Evolutionary conservation across 2,113 vertebrate species (phyloP).

Genomic region (Lepisosteus osseus): DNA sequence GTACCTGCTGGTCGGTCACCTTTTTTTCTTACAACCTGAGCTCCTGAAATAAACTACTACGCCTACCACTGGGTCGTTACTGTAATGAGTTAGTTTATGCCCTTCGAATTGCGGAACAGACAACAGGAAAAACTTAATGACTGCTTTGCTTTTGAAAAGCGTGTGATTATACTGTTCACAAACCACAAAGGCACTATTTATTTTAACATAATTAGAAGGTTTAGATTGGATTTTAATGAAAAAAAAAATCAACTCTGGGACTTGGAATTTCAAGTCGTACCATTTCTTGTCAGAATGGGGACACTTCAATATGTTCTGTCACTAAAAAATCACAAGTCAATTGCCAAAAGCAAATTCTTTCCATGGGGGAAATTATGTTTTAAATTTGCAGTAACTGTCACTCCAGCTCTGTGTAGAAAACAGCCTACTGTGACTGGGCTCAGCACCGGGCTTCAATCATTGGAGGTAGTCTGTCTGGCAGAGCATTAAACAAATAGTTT

Average conservation of each 20-base stretch:
- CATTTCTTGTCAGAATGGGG: too few species aligned
- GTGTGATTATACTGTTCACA: conserved; percentile 3
- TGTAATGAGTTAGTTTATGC: neutral
- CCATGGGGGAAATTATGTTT: neutral
- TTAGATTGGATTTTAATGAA: conserved; percentile 7
- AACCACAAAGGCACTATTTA: conserved; percentile 1
- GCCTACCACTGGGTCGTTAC: neutral
- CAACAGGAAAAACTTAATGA: neutral
- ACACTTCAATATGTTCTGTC: too few species aligned
- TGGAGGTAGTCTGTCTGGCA: too few species aligned
- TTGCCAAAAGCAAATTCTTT: neutral
- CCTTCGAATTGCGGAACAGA: neutral
- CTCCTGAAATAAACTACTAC: neutral
- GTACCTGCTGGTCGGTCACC: too few species aligned
- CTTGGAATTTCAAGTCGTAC: neutral
- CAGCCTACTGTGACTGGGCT: neutral
- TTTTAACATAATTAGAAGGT: neutral
- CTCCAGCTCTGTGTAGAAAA: neutral
- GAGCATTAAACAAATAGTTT: too few species aligned
- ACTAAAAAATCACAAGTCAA: neutral
- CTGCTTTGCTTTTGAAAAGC: neutral
- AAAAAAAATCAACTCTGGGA: neutral
- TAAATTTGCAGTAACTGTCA: neutral
- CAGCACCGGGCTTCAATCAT: neutral
- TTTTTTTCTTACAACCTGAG: neutral